Percentiles rank a stretch among this genome's conserved stretches.
These are phyloP conservation scores for Onychomys torridus DNA, from an alignment of 2,797 vertebrate species.

Conservation along the genomic window DNA sequence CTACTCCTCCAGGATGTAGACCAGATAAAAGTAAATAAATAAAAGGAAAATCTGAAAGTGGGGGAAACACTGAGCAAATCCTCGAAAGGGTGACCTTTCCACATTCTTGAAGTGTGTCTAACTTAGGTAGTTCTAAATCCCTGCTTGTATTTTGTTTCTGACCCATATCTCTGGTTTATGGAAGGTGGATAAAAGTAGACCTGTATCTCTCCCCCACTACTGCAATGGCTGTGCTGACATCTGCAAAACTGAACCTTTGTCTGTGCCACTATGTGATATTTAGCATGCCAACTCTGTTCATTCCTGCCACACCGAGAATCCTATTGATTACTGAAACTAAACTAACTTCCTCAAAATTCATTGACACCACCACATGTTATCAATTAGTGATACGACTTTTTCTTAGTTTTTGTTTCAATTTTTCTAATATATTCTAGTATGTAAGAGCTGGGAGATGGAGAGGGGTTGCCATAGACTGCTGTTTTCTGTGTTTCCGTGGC, in stretches of 20 bases:
- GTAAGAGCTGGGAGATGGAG: neutral
- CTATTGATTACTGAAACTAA: neutral
- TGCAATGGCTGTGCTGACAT: neutral
- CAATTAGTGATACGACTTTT: neutral
- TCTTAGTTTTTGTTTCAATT: neutral
- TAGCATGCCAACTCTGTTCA: fast-evolving
- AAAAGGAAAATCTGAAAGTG: neutral
- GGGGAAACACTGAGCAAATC: neutral
- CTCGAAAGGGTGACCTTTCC: neutral
- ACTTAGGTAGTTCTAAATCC: neutral
- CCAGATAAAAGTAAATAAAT: neutral
- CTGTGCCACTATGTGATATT: neutral
- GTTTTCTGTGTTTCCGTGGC: neutral
- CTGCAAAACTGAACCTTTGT: neutral
- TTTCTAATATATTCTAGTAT: neutral
- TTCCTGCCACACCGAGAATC: neutral
- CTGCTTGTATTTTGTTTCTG: neutral
- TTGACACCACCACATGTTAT: neutral
- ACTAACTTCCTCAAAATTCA: slow-evolving; percentile 7
- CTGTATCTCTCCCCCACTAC: neutral
- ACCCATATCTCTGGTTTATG: neutral
- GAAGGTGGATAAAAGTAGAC: neutral
- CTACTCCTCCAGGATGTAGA: neutral
- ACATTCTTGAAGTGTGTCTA: neutral
- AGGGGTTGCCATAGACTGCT: neutral